Evolutionary conservation across 2,888 invertebrate genomes (phyloP), one percentile per base, ranked within the genome.

Genomic region (Tachina lurida): DNA sequence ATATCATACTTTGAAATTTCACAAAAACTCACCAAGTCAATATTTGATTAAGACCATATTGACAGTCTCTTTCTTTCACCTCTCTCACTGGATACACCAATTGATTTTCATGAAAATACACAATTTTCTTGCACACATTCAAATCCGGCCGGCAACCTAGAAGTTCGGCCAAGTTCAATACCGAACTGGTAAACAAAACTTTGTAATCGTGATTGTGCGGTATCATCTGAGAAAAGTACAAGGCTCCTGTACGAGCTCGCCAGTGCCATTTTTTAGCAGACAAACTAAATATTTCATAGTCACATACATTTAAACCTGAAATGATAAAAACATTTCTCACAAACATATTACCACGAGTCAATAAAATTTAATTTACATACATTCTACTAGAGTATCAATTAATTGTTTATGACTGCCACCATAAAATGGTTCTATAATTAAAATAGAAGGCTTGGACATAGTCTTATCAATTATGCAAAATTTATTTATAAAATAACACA

Each of bases 81-180:
- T 95, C 93, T 68, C 94, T 93, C 15, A 95, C 94, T 0, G 96
- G 96, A 92, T 96, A 96, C 0, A 95, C 93, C 43, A 96, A 91
- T 90, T 96, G 96, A 91, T 96, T 96, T 91, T 96, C 96, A 91
- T 96, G 96, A 89, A 96, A 96, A 89, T 96, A 96, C 0, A 96
- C 93, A 31, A 96, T 93, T 92, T 96, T 96, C 52, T 93, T 93
- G 47, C 94, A 91, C 1, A 88, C 88, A 1, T 91, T 92, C 60
- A 96, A 92, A 90, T 96, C 95, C 3, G 95, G 94, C 56, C 96
- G 92, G 5, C 96, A 91, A 0, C 95, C 96, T 47, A 96, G 87
- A 31, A 96, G 92, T 90, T 96, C 96, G 12, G 95, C 94, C 87
- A 96, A 92, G 90, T 95, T 96, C 15, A 96, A 90, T 4, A 96